These are phyloP conservation scores for Alfaro cultratus DNA, from an alignment of 2,797 vertebrate genomes.

Conservation along the genomic window DNA sequence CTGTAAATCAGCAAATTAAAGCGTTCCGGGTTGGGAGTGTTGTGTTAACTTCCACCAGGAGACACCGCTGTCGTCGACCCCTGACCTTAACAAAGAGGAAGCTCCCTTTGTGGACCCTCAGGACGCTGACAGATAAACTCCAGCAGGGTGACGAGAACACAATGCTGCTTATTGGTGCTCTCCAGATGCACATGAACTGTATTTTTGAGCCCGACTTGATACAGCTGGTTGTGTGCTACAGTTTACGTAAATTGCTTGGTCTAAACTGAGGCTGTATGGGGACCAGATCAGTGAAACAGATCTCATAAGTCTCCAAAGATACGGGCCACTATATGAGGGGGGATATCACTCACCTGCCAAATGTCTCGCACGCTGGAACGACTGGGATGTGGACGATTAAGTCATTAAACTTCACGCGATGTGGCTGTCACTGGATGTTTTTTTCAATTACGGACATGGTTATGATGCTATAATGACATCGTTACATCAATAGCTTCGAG, in stretches of 20 bases:
- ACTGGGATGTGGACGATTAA: constrained; percentile 65
- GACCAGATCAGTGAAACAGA: constrained; percentile 62
- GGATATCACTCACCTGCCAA: constrained; percentile 64
- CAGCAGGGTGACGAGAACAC: constrained; percentile 8
- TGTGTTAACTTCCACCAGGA: constrained; percentile 68
- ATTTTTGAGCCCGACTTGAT: constrained; percentile 21
- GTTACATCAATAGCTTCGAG: constrained; percentile 23
- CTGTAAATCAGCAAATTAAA: constrained; percentile 24
- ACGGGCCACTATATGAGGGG: constrained; percentile 54
- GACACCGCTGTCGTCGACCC: constrained; percentile 58
- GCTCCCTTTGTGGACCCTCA: constrained; percentile 44
- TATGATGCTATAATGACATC: constrained; percentile 39
- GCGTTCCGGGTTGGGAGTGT: constrained; percentile 28
- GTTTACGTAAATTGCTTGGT: constrained; percentile 25
- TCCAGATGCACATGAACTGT: background rate
- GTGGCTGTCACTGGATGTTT: constrained; percentile 42
- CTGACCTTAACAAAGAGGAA: constrained; percentile 62
- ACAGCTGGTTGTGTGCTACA: constrained; percentile 25
- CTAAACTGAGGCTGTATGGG: constrained; percentile 47
- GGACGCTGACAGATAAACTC: constrained; percentile 40
- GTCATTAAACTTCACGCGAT: constrained; percentile 63
- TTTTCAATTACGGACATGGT: constrained; percentile 45
- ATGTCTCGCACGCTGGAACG: constrained; percentile 61
- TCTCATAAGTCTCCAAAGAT: constrained; percentile 67
- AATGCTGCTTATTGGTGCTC: constrained; percentile 6